Percentiles rank a stretch among this genome's conserved stretches.
phyloP scores from a whole-genome alignment of 2,888 invertebrate genomes.

The Hemicrepidius hirtus region DNA sequence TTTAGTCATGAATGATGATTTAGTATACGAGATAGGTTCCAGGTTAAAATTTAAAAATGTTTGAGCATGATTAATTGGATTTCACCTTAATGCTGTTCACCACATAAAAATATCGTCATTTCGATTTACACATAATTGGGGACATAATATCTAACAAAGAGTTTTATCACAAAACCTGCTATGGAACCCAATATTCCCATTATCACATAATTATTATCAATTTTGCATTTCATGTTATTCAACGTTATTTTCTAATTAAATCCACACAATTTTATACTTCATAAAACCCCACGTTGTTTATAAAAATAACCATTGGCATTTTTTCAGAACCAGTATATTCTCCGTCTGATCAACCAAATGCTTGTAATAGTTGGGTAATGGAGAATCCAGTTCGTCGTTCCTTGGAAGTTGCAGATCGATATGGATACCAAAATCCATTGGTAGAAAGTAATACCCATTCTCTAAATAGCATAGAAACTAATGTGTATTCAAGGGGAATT shows the following conservation, averaged over 20 bases:
- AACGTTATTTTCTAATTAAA: no score
- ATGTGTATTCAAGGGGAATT: slow-evolving; percentile 52
- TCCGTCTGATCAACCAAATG: slow-evolving; percentile 64
- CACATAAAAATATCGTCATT: no score
- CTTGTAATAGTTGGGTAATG: slow-evolving; percentile 58
- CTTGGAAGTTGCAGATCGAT: slow-evolving; percentile 27
- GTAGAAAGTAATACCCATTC: slow-evolving; percentile 50
- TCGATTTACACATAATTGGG: no score
- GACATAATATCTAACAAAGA: no score
- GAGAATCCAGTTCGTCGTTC: slow-evolving; percentile 48
- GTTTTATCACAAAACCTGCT: no score
- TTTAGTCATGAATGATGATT: no score
- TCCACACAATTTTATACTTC: no score
- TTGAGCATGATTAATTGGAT: no score
- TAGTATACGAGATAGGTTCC: no score
- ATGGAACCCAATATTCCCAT: background rate
- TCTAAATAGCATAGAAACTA: slow-evolving; percentile 6
- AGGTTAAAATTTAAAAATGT: no score
- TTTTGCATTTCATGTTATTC: background rate
- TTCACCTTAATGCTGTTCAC: no score
- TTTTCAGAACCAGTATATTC: slow-evolving; percentile 69
- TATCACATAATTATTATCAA: background rate
- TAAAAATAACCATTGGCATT: background rate
- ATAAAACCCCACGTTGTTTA: no score
- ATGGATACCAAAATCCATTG: slow-evolving; percentile 50